These are phyloP conservation scores for Phaethon lepturus DNA, from an alignment of 2,113 vertebrate genomes.

Conservation along the genomic window DNA sequence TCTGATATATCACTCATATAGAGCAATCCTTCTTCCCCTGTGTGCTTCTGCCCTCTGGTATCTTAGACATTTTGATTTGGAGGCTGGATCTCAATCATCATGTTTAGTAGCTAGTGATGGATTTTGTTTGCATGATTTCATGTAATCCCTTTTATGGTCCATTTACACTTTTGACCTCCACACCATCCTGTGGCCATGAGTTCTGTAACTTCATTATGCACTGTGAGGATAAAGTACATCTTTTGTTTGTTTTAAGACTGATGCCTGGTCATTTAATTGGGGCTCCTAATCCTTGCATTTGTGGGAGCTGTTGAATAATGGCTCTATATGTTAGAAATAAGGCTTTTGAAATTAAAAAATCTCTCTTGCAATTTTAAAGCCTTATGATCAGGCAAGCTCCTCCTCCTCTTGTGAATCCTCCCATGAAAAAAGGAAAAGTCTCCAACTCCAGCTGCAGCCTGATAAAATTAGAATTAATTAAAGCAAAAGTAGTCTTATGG, in stretches of 20 bases:
- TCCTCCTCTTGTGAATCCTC: not conserved
- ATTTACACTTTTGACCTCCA: constrained; percentile 60
- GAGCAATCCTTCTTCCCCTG: not conserved
- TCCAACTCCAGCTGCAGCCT: not conserved
- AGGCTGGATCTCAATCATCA: constrained; percentile 14
- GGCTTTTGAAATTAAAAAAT: not conserved
- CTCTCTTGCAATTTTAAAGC: not conserved
- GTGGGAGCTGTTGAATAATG: not conserved
- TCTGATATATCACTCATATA: not conserved
- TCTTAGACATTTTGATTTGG: constrained; percentile 31
- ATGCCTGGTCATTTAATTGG: not conserved
- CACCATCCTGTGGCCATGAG: constrained; percentile 34
- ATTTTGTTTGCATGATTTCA: constrained; percentile 54
- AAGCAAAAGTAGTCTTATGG: not conserved
- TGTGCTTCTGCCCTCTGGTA: not conserved
- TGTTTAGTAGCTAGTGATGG: constrained; percentile 27
- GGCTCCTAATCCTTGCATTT: not conserved
- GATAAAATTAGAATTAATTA: not conserved
- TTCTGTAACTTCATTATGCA: constrained; percentile 43
- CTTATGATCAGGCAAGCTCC: not conserved
- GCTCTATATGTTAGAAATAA: not conserved
- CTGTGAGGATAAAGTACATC: constrained; percentile 30
- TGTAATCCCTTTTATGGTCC: constrained; percentile 53
- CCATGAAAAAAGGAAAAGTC: not conserved
- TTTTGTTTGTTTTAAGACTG: constrained; percentile 52